Evolutionary conservation across 1,140 invertebrate genomes (phyloP), one percentile per base, ranked within the genome.

Genomic region (Calycopis cecrops): DNA sequence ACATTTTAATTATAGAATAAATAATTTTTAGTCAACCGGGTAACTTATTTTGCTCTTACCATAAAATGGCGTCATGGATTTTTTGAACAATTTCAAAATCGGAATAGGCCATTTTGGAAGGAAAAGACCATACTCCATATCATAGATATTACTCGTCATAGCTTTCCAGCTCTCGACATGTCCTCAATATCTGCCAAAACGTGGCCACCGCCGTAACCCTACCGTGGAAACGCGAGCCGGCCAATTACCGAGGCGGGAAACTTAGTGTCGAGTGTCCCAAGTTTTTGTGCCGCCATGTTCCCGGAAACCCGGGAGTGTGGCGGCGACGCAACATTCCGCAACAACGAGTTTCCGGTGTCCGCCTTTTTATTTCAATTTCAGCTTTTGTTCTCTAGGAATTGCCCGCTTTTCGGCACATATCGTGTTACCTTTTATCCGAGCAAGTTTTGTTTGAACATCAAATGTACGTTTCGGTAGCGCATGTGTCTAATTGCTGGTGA

Each of bases 161-260:
- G n/a, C n/a, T n/a, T n/a, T n/a, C n/a, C n/a, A n/a, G n/a, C n/a
- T n/a, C n/a, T n/a, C n/a, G n/a, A n/a, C n/a, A n/a, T 14, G 44
- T 34, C 9, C 33, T 7, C 21, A 59, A 49, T 49, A 52, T 65
- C 52, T 63, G 55, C 40, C 1, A 17, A 17, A 44, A 16, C 40
- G 9, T 17, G 12, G 40, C 14, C 58, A 60, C 63, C 65, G 60
- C 37, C 10, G 71, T 76, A 79, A 79, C 75, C 65, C 57, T 69
- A 77, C 61, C 67, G 60, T 54, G 53, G 65, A 47, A 63, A 62
- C 40, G 40, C 7, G 9, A 59, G 72, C 65, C 62, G 69, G 61
- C 62, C 74, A 79, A 79, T 79, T 79, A 79, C 71, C 65, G 61
- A 50, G 65, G 64, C 70, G 75, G 73, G 74, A 76, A 79, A 64